Percentiles rank a stretch among this genome's conserved stretches.
Conservation (phyloP, 2,113 vertebrate species). For the Pygathrix nemaeus region DNA sequence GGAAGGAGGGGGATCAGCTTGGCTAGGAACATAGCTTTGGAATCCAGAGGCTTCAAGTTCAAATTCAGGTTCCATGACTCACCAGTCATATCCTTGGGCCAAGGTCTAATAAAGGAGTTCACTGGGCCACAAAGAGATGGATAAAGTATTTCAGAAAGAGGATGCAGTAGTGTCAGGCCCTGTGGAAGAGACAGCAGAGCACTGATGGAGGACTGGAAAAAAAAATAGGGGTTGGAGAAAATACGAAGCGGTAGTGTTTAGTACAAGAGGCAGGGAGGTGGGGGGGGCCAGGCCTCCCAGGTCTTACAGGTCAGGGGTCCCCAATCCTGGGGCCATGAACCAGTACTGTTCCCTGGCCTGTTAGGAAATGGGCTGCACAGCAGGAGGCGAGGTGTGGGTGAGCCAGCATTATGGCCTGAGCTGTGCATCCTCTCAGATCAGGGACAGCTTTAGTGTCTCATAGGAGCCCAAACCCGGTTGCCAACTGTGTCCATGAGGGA, state of each 20-base stretch:
- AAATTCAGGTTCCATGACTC: background rate
- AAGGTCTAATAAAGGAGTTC: background rate
- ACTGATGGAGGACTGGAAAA: background rate
- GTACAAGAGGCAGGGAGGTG: accelerated
- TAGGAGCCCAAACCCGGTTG: no score
- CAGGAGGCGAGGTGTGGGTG: no score
- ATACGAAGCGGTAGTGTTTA: background rate
- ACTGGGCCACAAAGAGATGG: background rate
- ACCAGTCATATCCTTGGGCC: background rate
- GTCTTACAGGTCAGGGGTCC: no score
- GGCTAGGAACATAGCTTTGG: background rate
- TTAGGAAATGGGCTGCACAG: no score
- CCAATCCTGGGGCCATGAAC: no score
- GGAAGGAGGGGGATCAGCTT: accelerated
- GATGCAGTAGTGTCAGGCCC: background rate
- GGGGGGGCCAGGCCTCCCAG: background rate
- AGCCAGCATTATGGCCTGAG: no score
- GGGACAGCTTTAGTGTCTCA: no score
- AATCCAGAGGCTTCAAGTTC: background rate
- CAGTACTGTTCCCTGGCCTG: no score
- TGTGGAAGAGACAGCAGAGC: accelerated
- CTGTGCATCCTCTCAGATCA: no score
- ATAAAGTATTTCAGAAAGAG: accelerated
- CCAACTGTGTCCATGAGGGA: no score
- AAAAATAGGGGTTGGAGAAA: no score